These are phyloP conservation scores for Limosa lapponica DNA, from an alignment of 2,797 vertebrate species.

Conservation along the genomic window DNA sequence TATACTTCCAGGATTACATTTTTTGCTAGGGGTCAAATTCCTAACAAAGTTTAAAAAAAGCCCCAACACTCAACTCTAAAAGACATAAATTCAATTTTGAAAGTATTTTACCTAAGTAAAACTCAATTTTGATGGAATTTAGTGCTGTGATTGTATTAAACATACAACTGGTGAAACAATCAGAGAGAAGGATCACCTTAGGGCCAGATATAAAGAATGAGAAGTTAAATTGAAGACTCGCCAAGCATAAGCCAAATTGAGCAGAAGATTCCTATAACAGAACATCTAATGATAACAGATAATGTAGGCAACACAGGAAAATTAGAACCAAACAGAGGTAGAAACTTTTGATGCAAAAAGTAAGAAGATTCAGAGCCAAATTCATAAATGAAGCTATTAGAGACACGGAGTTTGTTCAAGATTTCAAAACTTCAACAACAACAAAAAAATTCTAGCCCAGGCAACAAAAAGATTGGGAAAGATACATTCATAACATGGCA, in stretches of 20 bases:
- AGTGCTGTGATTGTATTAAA: neutral
- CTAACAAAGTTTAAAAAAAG: neutral
- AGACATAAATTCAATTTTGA: constrained; percentile 26
- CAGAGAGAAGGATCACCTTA: neutral
- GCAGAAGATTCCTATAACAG: neutral
- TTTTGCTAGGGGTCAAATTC: constrained; percentile 7
- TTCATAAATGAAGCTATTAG: neutral
- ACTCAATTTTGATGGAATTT: neutral
- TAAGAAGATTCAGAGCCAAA: neutral
- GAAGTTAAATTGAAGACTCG: constrained; percentile 2
- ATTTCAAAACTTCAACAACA: neutral
- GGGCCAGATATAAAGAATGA: constrained; percentile 4
- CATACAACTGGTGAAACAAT: neutral
- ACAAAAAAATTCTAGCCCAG: neutral
- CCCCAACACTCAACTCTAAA: neutral
- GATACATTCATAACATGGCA: neutral
- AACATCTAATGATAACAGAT: neutral
- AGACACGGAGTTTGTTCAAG: neutral
- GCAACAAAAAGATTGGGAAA: neutral
- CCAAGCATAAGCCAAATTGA: constrained; percentile 20
- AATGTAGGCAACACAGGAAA: neutral
- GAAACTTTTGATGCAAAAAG: neutral
- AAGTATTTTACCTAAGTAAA: constrained; percentile 29
- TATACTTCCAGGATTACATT: neutral
- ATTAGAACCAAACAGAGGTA: neutral